phyloP scores from a whole-genome alignment of 2,888 invertebrate species.

The Sialis fuliginosa region DNA sequence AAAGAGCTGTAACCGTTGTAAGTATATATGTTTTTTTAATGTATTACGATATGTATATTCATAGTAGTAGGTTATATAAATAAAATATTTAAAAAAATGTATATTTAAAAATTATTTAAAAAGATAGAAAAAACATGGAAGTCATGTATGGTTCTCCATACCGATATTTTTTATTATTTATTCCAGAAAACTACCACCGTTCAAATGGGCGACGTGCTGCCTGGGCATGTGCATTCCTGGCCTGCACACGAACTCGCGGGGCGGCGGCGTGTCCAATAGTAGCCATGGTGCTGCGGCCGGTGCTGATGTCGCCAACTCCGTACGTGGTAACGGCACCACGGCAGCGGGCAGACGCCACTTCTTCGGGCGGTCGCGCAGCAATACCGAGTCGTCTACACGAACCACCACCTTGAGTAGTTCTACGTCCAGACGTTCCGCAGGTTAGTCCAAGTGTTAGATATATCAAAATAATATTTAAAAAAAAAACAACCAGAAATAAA shows the following conservation, averaged over 20 bases:
- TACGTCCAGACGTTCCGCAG: background rate
- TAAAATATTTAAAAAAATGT: too few relatives aligned
- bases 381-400: background rate
- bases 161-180: too few relatives aligned
- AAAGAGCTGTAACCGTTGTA: too few relatives aligned
- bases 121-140: too few relatives aligned
- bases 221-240: constrained; percentile 20
- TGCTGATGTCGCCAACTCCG: background rate
- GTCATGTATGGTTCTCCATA: too few relatives aligned
- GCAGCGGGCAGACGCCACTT: background rate
- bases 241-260: constrained; percentile 10
- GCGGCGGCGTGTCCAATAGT: background rate
- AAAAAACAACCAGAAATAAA: too few relatives aligned
- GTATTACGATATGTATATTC: too few relatives aligned
- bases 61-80: too few relatives aligned
- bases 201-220: constrained; percentile 48
- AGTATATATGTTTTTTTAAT: too few relatives aligned
- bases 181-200: constrained; percentile 45
- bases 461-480: too few relatives aligned
- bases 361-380: background rate
- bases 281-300: background rate
- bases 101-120: too few relatives aligned
- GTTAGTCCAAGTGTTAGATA: background rate
- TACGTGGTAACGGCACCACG: background rate
- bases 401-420: background rate